Evolutionary conservation across 53 echinoderm and acorn worm genomes (phyloP).

Genomic region (Apostichopus leukothele): DNA sequence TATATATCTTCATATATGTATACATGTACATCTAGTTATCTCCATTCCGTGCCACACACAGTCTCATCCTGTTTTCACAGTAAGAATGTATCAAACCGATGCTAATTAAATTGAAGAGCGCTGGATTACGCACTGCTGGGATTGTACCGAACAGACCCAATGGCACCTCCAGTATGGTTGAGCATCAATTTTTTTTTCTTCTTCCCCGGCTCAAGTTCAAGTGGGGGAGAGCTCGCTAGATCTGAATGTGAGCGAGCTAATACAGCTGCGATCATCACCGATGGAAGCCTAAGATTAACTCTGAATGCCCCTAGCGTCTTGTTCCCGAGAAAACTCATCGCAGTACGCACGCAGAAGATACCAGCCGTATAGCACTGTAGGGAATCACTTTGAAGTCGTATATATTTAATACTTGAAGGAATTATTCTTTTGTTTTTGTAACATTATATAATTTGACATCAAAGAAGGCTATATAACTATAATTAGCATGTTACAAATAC

Average conservation of each 20-base stretch:
- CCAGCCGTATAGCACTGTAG: too few species aligned
- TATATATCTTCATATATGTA: too few species aligned
- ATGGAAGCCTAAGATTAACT: too few species aligned
- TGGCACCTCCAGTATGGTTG: background rate
- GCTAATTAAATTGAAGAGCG: conserved; percentile 32
- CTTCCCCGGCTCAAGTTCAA: background rate
- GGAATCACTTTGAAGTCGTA: too few species aligned
- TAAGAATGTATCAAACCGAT: conserved; percentile 5
- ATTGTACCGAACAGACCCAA: conserved; percentile 19
- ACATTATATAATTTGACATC: too few species aligned
- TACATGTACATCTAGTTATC: too few species aligned
- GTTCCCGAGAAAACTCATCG: background rate
- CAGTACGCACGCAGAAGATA: too few species aligned
- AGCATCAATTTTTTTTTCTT: background rate
- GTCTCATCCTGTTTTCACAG: background rate
- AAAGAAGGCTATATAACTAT: too few species aligned
- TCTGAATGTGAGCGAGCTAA: too few species aligned
- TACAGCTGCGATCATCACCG: background rate
- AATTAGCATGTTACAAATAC: too few species aligned
- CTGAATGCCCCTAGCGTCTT: background rate
- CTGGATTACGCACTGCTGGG: conserved; percentile 10
- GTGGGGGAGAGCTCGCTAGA: background rate
- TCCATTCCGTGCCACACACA: background rate
- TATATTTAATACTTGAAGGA: too few species aligned
- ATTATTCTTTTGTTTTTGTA: too few species aligned